Conservation (phyloP, 2,113 vertebrate genomes). For the Girardinichthys multiradiatus region DNA sequence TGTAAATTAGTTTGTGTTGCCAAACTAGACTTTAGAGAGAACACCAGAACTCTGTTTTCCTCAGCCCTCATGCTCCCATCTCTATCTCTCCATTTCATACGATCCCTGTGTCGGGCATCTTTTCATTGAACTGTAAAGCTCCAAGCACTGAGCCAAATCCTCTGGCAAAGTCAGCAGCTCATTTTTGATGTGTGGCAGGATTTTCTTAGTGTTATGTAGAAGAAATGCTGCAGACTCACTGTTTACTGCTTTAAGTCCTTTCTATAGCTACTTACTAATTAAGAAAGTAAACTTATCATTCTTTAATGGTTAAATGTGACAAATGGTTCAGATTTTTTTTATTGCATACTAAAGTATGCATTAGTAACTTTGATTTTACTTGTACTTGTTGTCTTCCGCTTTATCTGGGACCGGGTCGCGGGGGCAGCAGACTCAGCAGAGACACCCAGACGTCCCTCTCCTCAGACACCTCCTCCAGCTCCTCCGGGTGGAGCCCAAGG, state of each 20-base stretch:
- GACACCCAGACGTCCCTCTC: no score
- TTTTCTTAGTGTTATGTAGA: conserved; percentile 45
- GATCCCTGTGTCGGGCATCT: conserved; percentile 41
- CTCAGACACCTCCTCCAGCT: no score
- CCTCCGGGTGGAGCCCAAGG: no score
- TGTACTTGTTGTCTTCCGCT: no score
- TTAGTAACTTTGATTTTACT: background rate
- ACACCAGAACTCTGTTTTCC: conserved; percentile 29
- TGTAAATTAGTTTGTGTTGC: conserved; percentile 7
- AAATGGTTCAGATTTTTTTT: background rate
- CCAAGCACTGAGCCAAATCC: conserved; percentile 64
- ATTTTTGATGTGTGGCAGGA: conserved; percentile 54
- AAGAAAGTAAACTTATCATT: background rate
- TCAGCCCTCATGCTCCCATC: conserved; percentile 17
- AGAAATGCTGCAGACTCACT: conserved; percentile 32
- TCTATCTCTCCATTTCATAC: conserved; percentile 42
- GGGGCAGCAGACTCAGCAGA: no score
- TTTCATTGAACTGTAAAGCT: conserved; percentile 46
- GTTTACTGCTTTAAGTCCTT: conserved; percentile 18
- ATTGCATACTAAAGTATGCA: background rate
- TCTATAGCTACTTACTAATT: background rate
- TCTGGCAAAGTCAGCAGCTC: conserved; percentile 65
- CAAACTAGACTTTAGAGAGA: conserved; percentile 9
- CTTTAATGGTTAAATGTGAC: background rate
- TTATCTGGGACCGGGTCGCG: no score